phyloP scores from a whole-genome alignment of 2,888 invertebrate genomes.

The Oeneis ivallda region DNA sequence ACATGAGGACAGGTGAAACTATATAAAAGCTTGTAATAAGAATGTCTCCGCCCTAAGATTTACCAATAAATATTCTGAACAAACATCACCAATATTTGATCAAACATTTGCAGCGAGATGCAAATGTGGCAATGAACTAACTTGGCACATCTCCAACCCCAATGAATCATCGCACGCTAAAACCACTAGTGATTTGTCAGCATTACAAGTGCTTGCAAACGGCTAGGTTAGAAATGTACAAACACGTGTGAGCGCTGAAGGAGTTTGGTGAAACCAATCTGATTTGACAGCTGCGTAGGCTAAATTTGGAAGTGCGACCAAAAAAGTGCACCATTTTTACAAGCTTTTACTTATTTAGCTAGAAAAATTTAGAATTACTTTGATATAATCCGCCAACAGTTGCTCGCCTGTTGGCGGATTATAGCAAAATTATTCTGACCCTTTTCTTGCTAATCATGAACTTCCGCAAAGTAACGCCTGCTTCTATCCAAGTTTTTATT shows the following conservation, averaged over 20 bases:
- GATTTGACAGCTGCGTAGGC: slow-evolving; percentile 28
- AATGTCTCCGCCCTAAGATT: not conserved
- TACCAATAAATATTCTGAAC: not conserved
- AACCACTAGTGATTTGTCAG: slow-evolving; percentile 72
- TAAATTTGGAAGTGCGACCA: slow-evolving; percentile 25
- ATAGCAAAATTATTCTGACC: too few species aligned
- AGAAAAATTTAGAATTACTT: too few species aligned
- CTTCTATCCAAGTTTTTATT: too few species aligned
- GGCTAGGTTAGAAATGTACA: slow-evolving; percentile 35
- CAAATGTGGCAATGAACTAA: slow-evolving; percentile 31
- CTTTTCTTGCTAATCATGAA: too few species aligned
- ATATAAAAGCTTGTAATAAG: too few species aligned
- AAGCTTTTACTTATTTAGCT: too few species aligned
- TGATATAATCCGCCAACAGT: too few species aligned
- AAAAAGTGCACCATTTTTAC: not conserved
- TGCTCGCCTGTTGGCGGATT: too few species aligned
- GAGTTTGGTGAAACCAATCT: slow-evolving; percentile 19
- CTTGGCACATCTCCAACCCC: slow-evolving; percentile 62
- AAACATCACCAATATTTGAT: slow-evolving; percentile 6
- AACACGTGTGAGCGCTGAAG: slow-evolving; percentile 33
- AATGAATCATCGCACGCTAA: slow-evolving; percentile 69
- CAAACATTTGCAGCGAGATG: slow-evolving; percentile 28
- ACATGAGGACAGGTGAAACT: too few species aligned
- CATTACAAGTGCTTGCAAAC: slow-evolving; percentile 55
- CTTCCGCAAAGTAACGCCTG: too few species aligned